Conservation (phyloP, 2,888 invertebrate genomes). For the Cryptosula pallasiana region DNA sequence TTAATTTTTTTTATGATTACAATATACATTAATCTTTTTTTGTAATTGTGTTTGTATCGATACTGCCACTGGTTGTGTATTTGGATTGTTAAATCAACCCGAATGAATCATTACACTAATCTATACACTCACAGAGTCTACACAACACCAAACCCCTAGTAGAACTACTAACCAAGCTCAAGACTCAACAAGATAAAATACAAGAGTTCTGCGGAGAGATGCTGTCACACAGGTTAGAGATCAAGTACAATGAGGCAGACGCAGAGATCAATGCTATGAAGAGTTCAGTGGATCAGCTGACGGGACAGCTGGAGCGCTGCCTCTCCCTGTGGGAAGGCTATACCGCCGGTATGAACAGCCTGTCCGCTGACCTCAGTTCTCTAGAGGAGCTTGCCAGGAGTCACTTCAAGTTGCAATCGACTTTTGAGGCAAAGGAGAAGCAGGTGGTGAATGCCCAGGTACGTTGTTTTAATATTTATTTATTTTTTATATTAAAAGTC, state of each 20-base stretch:
- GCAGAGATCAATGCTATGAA: not conserved
- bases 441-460: not conserved
- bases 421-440: not conserved
- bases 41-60: no score
- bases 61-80: no score
- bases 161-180: not conserved
- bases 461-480: not conserved
- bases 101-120: no score
- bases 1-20: no score
- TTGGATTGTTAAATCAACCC: no score
- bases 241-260: not conserved
- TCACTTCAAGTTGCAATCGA: slow-evolving; percentile 1
- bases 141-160: not conserved
- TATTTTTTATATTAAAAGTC: no score
- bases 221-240: not conserved
- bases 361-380: not conserved
- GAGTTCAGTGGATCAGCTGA: not conserved
- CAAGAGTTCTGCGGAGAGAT: not conserved
- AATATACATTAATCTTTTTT: no score
- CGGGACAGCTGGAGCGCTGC: not conserved
- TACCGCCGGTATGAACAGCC: not conserved
- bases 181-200: not conserved
- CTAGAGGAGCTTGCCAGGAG: not conserved
- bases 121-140: no score
- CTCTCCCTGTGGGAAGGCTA: slow-evolving; percentile 8